Evolutionary conservation across 2,113 vertebrate species (phyloP).

Genomic region (Gallinago jamesoni): DNA sequence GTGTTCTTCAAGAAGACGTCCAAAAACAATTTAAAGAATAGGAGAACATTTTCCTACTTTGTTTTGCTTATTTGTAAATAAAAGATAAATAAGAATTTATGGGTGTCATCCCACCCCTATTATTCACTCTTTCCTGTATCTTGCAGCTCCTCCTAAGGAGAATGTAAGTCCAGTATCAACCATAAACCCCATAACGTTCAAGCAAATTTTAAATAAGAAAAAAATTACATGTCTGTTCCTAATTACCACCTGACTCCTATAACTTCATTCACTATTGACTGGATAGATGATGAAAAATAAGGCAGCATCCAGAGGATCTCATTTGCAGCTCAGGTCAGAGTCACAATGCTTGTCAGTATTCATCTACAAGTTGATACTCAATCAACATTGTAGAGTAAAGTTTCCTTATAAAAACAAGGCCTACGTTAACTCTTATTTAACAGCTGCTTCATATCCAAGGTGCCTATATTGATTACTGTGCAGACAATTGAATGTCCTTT

Average conservation of each 20-base stretch:
- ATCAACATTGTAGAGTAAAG: neutral
- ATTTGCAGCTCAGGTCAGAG: neutral
- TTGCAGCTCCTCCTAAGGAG: neutral
- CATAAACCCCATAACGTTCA: neutral
- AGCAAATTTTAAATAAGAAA: neutral
- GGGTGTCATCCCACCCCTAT: neutral
- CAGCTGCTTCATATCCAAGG: neutral
- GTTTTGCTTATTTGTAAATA: neutral
- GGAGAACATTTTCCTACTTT: neutral
- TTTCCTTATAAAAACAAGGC: neutral
- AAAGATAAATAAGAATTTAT: neutral
- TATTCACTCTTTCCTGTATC: neutral
- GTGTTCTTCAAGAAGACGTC: neutral
- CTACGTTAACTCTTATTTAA: neutral
- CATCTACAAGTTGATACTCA: neutral
- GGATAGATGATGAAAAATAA: neutral
- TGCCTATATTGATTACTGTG: neutral
- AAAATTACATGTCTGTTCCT: neutral
- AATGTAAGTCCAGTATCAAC: neutral
- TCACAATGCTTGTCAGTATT: neutral
- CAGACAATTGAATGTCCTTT: neutral
- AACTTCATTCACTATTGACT: neutral
- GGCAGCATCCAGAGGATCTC: neutral
- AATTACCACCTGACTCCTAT: neutral
- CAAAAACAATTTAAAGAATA: neutral